Evolutionary conservation across 2,113 vertebrate species (phyloP), one percentile per base, ranked within the genome.

Genomic region (Dicaeum eximium): DNA sequence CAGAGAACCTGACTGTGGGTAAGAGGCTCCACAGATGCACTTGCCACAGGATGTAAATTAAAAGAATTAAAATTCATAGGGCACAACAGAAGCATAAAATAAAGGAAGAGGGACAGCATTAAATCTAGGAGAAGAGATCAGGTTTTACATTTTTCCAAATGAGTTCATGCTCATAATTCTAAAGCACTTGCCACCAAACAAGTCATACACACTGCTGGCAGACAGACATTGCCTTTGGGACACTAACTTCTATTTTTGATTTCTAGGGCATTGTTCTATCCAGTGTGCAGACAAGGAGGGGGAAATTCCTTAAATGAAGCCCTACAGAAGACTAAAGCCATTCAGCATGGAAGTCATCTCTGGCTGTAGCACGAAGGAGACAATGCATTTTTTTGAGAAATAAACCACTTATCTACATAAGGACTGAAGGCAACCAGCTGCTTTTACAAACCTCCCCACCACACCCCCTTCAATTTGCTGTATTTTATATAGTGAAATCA

Each of bases 231-330:
- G 88, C 92, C 94, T 94, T 71, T 90, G 69, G 90, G 94, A 93
- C 61, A 64, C 42, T 60, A 88, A 77, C 18, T 95, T 95, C 94
- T 96, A 96, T 96, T 97, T 96, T 95, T 94, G 91, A 74, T 96
- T 94, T 95, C 94, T 94, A 94, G 94, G 75, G 51, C 86, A 90
- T 78, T 92, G 88, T 66, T 94, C 70, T 90, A 80, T 24, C 47
- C 65, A 86, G 15, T 5, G 38, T 33, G 22, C 56, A 90, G n/a
- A 74, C 51, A 8, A 88, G 44, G 53, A 65, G 10, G 15, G 24
- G 69, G 86, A 84, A 88, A 94, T 35, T 93, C 88, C 90, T 81
- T 70, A 95, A 92, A 86, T 38, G 30, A 95, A 94, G 84, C 17
- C 40, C 37, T 74, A 64, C 71, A 62, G 51, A 86, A 88, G 31